A percentile compares a stretch with the other conserved stretches of the same genome.
Evolutionary conservation across 2,113 vertebrate species (phyloP).

Genomic region (Ceuthmochares aereus): DNA sequence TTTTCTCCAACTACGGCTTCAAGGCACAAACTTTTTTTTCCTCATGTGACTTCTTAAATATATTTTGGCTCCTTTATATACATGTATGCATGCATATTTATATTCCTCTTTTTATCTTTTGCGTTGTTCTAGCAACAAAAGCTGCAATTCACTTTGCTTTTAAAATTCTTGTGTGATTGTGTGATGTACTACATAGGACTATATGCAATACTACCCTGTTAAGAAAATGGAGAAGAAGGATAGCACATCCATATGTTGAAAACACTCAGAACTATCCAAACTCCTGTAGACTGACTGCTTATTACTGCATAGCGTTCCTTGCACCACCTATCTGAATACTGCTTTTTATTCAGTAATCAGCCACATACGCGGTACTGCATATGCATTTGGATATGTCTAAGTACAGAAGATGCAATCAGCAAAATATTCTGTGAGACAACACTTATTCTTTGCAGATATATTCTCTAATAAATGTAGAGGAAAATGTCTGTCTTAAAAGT

Average conservation of each 20-base stretch:
- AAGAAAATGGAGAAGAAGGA: slow-evolving; percentile 11
- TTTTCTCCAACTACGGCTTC: slow-evolving; percentile 1
- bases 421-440: not conserved
- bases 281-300: not conserved
- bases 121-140: not conserved
- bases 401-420: slow-evolving; percentile 19
- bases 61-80: not conserved
- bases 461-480: not conserved
- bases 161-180: not conserved
- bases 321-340: slow-evolving; percentile 1
- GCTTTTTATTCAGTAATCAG: slow-evolving; percentile 13
- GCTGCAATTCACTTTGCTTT: not conserved
- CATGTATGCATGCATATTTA: not conserved
- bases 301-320: not conserved
- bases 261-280: not conserved
- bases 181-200: not conserved
- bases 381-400: not conserved
- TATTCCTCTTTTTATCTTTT: slow-evolving; percentile 4
- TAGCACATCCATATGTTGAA: not conserved
- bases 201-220: not conserved
- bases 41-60: not conserved
- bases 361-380: not conserved
- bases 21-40: not conserved
- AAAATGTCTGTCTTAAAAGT: not conserved
- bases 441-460: slow-evolving; percentile 19